These are phyloP conservation scores for Sterrhoptilus dennistouni DNA, from an alignment of 2,113 vertebrate genomes.

Conservation along the genomic window DNA sequence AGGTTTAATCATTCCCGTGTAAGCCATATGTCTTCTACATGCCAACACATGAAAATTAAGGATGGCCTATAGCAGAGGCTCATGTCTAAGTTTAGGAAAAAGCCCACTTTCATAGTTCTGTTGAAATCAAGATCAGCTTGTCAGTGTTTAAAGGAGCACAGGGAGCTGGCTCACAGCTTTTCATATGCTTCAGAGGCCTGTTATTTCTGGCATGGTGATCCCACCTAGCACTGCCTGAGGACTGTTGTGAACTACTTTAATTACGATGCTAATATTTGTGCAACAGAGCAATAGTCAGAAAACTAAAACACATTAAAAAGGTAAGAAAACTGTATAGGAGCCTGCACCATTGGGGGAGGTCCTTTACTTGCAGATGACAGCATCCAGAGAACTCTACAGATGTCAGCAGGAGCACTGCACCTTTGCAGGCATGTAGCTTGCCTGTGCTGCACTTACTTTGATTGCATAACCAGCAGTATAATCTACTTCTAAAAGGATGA, in stretches of 20 bases:
- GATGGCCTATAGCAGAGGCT: not conserved
- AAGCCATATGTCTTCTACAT: not conserved
- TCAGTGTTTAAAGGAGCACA: not conserved
- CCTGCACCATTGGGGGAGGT: not conserved
- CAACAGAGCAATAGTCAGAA: not conserved
- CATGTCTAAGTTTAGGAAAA: not conserved
- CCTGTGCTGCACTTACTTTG: not conserved
- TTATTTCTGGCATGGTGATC: not conserved
- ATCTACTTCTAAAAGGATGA: not conserved
- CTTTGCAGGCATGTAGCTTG: not conserved
- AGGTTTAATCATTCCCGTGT: not conserved
- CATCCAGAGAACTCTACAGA: not conserved
- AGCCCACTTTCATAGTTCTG: not conserved
- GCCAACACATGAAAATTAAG: not conserved
- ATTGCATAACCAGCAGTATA: not conserved
- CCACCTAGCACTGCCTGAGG: not conserved
- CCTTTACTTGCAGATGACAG: not conserved
- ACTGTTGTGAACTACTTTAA: not conserved
- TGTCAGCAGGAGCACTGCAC: not conserved
- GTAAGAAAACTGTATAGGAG: not conserved
- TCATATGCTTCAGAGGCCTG: not conserved
- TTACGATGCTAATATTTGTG: not conserved
- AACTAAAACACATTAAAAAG: not conserved
- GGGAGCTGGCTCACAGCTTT: not conserved
- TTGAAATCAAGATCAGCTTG: not conserved